These are phyloP conservation scores for Temnothorax rugatulus DNA, from an alignment of 2,888 invertebrate genomes.

Conservation along the genomic window DNA sequence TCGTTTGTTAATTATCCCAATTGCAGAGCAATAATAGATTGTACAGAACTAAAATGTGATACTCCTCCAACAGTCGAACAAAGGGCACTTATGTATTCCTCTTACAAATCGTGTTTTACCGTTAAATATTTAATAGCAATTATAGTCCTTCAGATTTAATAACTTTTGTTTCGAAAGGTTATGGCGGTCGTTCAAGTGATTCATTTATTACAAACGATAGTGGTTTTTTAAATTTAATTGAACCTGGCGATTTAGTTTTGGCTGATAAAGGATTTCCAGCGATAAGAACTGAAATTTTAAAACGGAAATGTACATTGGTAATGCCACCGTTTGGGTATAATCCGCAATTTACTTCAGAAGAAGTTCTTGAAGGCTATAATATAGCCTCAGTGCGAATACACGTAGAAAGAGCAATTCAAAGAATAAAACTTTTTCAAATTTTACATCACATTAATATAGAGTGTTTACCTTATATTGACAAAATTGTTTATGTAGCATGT, in stretches of 20 bases:
- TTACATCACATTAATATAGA: too few species aligned
- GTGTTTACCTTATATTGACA: too few species aligned
- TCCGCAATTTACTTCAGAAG: slow-evolving; percentile 58
- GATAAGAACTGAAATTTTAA: slow-evolving; percentile 55
- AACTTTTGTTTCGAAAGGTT: slow-evolving; percentile 71
- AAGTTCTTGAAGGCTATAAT: too few species aligned
- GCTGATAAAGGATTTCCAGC: slow-evolving; percentile 49
- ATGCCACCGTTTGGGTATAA: slow-evolving; percentile 68
- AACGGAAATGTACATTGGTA: slow-evolving; percentile 62
- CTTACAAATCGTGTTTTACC: slow-evolving; percentile 63
- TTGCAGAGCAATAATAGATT: background rate
- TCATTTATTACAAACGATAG: slow-evolving; percentile 71
- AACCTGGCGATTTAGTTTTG: slow-evolving; percentile 63
- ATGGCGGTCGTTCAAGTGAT: slow-evolving; percentile 70
- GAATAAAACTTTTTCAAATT: too few species aligned
- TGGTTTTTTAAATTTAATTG: slow-evolving; percentile 72
- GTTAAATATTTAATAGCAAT: slow-evolving; percentile 69
- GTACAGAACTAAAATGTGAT: background rate
- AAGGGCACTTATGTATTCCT: slow-evolving; percentile 66
- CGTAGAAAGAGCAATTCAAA: too few species aligned
- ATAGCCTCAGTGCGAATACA: too few species aligned
- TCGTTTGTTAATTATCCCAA: background rate
- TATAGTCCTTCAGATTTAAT: slow-evolving; percentile 69
- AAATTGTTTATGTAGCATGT: too few species aligned
- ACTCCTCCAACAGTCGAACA: slow-evolving; percentile 52